phyloP scores from a whole-genome alignment of 2,888 invertebrate species.

The Homarus gammarus region DNA sequence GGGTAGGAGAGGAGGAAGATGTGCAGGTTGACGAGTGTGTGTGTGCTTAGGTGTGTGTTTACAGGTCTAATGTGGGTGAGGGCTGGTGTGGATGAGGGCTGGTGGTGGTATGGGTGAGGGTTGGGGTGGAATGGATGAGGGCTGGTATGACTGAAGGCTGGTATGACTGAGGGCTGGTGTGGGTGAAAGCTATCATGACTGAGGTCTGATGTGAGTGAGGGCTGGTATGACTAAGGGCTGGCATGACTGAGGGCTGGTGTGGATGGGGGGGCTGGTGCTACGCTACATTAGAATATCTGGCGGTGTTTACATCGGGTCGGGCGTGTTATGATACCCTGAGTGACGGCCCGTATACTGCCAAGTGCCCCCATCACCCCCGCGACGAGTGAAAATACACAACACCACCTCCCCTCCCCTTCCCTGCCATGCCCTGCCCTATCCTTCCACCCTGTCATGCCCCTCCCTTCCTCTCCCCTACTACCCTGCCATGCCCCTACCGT shows the following conservation, averaged over 20 bases:
- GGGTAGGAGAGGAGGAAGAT: neutral
- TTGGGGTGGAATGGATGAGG: neutral
- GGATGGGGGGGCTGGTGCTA: neutral
- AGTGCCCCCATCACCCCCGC: slow-evolving; percentile 15
- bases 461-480: neutral
- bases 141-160: too few relatives aligned
- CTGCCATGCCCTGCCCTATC: neutral
- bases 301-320: slow-evolving; percentile 32
- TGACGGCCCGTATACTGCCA: slow-evolving; percentile 44
- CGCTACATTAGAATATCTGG: slow-evolving; percentile 51
- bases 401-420: neutral
- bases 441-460: neutral
- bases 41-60: neutral
- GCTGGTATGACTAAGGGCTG: neutral
- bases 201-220: neutral
- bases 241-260: neutral
- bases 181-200: too few relatives aligned
- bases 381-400: slow-evolving; percentile 46
- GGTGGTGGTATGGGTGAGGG: neutral
- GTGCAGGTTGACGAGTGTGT: neutral
- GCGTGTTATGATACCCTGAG: slow-evolving; percentile 45
- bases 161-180: neutral
- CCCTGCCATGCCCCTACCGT: too few relatives aligned
- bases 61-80: neutral
- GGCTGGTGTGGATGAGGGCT: neutral